These are phyloP conservation scores for Saguinus midas DNA, from an alignment of 2,113 vertebrate genomes.

Conservation along the genomic window DNA sequence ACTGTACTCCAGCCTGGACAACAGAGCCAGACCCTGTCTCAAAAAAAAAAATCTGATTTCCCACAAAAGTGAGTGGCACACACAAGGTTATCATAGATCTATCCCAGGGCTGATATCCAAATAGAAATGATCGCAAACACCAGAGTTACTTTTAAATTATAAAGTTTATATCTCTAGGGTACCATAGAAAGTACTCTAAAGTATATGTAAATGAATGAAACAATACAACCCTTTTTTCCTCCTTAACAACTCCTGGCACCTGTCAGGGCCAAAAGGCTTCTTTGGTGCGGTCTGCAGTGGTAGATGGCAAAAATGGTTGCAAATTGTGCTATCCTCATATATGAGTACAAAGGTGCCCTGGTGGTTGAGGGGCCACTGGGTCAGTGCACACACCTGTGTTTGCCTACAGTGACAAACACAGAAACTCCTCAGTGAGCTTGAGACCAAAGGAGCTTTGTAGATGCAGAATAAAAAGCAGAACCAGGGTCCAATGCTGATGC, in stretches of 20 bases:
- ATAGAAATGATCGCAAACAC: not conserved
- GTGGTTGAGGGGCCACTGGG: not conserved
- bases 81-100: not conserved
- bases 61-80: not conserved
- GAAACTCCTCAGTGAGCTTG: fast-evolving
- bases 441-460: not conserved
- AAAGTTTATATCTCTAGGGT: not conserved
- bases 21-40: too few species aligned
- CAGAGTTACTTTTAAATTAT: not conserved
- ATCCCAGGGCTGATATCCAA: not conserved
- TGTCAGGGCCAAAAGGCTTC: not conserved
- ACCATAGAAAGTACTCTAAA: not conserved
- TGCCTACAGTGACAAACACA: fast-evolving
- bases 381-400: not conserved
- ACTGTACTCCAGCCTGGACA: too few species aligned
- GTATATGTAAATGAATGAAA: not conserved
- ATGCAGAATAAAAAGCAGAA: not conserved
- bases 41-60: not conserved
- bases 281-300: not conserved
- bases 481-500: fast-evolving
- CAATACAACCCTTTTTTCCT: not conserved
- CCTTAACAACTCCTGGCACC: not conserved
- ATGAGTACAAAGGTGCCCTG: not conserved
- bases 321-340: fast-evolving
- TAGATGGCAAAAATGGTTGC: not conserved